Evolutionary conservation across 1,140 invertebrate genomes (phyloP), one percentile per base, ranked within the genome.

Genomic region (Lepeophtheirus salmonis): DNA sequence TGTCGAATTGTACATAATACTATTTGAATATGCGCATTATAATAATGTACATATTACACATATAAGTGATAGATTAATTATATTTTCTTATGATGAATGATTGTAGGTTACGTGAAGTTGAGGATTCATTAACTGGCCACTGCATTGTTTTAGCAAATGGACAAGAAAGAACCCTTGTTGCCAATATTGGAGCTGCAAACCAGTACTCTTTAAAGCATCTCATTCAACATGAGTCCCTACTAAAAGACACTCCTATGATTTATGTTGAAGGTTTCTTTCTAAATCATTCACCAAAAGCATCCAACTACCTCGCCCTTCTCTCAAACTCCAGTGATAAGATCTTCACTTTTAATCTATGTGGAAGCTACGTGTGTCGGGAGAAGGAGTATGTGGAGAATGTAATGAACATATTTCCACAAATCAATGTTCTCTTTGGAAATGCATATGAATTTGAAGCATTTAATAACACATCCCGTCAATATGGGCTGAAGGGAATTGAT

Each of bases 341-440:
- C 23, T 20, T 54, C 14, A n/a, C 30, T 17, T 54, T 54, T 13
- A 54, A 54, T 50, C 52, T 54, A 2, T 54, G 52, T 13, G 52
- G 52, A 12, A 24, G 23, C 20, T 54, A 54, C 17, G 52, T 23
- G 17, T 54, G 52, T 24, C 22, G 17, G 14, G 21, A 20, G 13
- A 14, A 16, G 4, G 52, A 54, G 17, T 54, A 21, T 13, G 52
- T 54, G 14, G n/a, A 18, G 3, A n/a, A 54, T 4, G 52, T 54
- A 3, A 10, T 24, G 18, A 14, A 18, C 17, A 20, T 20, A 3
- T 13, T 54, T 2, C 13, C 52, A 14, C 18, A 54, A 54, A 54
- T 20, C n/a, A n/a, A 54, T 4, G 23, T 54, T 54, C 52, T 54
- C 16, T 54, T 21, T 24, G 52, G 52, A 20, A 54, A 54, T 20